Percentiles rank a stretch among this genome's conserved stretches.
Evolutionary conservation across 2,113 vertebrate species (phyloP).

Genomic region (Trogon surrucura): DNA sequence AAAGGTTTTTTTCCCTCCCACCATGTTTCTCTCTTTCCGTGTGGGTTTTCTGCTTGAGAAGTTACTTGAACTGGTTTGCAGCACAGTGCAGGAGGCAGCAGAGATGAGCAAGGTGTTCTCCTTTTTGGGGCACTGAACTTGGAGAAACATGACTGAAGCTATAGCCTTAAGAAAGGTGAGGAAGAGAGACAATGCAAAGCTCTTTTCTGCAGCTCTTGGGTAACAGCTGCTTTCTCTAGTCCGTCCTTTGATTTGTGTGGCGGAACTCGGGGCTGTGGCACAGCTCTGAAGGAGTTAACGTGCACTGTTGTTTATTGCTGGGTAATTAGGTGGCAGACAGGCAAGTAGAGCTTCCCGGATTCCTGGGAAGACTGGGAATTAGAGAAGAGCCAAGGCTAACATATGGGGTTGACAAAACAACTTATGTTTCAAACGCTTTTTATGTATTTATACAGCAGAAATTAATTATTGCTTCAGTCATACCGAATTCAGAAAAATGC

Average conservation of each 20-base stretch:
- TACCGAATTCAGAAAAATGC: not conserved
- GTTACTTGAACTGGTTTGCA: not conserved
- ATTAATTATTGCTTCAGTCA: not conserved
- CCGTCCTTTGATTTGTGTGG: not conserved
- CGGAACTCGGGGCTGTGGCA: not conserved
- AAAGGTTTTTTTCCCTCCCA: not conserved
- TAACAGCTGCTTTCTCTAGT: not conserved
- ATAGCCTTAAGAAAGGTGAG: not conserved
- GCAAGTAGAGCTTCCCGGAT: not conserved
- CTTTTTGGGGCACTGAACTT: not conserved
- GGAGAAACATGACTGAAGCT: not conserved
- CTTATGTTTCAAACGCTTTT: not conserved
- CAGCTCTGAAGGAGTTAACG: not conserved
- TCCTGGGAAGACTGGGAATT: not conserved
- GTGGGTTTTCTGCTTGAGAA: not conserved
- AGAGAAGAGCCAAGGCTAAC: not conserved
- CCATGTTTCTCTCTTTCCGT: not conserved
- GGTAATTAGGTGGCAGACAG: slow-evolving; percentile 28
- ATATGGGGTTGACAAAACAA: not conserved
- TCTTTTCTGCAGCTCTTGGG: not conserved
- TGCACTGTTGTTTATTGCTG: not conserved
- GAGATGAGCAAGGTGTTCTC: not conserved
- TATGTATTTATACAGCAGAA: not conserved
- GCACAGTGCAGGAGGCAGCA: not conserved
- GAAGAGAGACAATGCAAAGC: not conserved